Evolutionary conservation across 2,888 invertebrate genomes (phyloP).

Genomic region (Barypeithes pellucidus): DNA sequence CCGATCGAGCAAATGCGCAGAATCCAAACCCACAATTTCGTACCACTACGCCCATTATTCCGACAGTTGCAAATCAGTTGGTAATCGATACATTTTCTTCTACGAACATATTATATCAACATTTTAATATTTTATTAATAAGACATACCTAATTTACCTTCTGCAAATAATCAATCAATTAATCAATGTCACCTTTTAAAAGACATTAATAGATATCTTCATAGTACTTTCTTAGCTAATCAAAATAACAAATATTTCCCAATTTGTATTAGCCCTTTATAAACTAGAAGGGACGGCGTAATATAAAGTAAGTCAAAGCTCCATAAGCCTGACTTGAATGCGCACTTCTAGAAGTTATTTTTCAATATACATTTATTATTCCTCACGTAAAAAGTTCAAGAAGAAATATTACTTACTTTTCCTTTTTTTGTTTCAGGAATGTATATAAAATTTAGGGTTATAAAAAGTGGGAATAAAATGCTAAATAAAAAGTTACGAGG

Average conservation of each 20-base stretch:
- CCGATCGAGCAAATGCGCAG: no score
- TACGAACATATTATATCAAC: no score
- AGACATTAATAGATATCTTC: background rate
- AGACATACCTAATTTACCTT: background rate
- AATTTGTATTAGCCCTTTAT: background rate
- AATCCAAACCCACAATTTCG: no score
- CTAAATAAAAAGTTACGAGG: background rate
- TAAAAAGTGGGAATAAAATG: background rate
- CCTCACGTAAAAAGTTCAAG: constrained; percentile 1
- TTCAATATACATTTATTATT: constrained; percentile 14
- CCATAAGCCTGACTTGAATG: constrained; percentile 10
- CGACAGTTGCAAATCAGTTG: no score
- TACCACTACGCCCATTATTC: no score
- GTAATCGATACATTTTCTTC: no score
- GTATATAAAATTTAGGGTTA: background rate
- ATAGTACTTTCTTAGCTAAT: background rate
- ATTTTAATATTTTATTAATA: background rate
- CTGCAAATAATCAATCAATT: background rate
- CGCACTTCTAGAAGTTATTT: constrained; percentile 5
- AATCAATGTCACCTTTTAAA: background rate
- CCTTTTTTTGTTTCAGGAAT: constrained; percentile 7
- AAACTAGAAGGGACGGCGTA: background rate
- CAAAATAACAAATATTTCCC: background rate
- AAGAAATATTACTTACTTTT: constrained; percentile 5
- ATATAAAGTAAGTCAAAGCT: constrained; percentile 9